Evolutionary conservation across 2,113 vertebrate species (phyloP).

Genomic region (Isichthys henryi): DNA sequence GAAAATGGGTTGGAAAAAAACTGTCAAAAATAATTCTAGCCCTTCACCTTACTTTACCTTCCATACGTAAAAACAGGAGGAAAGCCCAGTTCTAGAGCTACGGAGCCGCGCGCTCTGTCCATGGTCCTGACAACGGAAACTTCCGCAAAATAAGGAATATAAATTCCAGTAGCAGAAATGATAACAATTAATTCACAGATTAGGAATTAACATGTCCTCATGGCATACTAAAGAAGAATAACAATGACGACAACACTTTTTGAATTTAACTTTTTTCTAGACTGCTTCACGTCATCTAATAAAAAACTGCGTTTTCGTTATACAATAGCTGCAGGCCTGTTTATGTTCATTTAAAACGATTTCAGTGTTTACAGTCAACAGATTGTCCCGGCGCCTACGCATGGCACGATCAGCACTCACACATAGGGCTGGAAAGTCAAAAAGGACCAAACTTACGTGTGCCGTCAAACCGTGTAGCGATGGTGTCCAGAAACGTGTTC

Average conservation of each 20-base stretch:
- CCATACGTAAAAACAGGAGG: neutral
- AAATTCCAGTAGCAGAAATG: neutral
- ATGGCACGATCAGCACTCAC: neutral
- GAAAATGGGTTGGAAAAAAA: neutral
- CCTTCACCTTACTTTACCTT: neutral
- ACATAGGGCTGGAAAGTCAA: neutral
- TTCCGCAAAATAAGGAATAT: neutral
- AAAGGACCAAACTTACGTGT: slow-evolving; percentile 81
- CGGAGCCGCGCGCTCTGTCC: slow-evolving; percentile 33
- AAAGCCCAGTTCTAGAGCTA: neutral
- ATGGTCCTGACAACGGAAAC: slow-evolving; percentile 41
- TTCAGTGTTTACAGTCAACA: neutral
- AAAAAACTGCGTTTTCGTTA: neutral
- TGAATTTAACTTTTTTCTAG: neutral
- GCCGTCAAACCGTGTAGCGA: slow-evolving; percentile 95
- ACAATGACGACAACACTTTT: neutral
- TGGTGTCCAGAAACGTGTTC: slow-evolving; percentile 97
- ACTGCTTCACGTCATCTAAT: neutral
- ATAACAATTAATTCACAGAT: neutral
- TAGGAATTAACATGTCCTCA: neutral
- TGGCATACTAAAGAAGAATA: neutral
- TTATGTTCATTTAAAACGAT: neutral
- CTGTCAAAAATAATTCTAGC: neutral
- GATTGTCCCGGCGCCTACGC: neutral
- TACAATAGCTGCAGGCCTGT: neutral